Base-by-base conservation (phyloP, 2,797 vertebrate genomes). In the Caiman crocodilus region DNA sequence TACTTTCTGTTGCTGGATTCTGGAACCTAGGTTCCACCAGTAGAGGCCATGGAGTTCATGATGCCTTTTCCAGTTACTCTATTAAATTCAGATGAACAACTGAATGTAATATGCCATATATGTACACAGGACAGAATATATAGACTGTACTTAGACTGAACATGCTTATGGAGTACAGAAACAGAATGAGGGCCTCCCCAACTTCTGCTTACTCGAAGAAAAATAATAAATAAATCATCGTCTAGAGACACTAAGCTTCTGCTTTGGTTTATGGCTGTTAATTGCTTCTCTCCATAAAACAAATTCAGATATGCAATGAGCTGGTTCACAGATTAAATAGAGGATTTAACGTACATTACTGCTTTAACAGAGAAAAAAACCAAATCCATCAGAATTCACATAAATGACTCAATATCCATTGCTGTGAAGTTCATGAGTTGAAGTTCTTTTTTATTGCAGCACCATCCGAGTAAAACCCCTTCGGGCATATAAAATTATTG, bases 281-380 rank as follows among this genome's bases (percentile, higher is more conserved):
- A 96, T 16, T 90, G 83, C 71, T 71, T 86, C 1, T 1, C 83
- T 74, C 61, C 79, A 56, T 75, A 32, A 71, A 77, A 94, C 18
- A 67, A 73, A 65, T 76, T 42, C 20, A 78, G 76, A 89, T 85
- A 92, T 91, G 67, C 69, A 92, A 77, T 60, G 56, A 90, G 78
- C 63, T 21, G 81, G 30, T 80, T 81, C 90, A 78, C 74, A 84
- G 60, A 84, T 78, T 63, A 69, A 55, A 35, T 59, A 67, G 55
- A 92, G 57, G 25, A 58, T 92, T 89, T 82, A 84, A 90, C 18
- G 28, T 23, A 82, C 26, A 26, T 7, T 42, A 65, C 28, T 67
- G 81, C 83, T 95, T 90, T 91, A 77, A 79, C 75, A 30, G 26
- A 30, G 50, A 84, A 95, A 90, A 82, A 84, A 84, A 60, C 69